Evolutionary conservation across 2,797 vertebrate species (phyloP), one percentile per base, ranked within the genome.

Genomic region (Pseudomugil tenellus): DNA sequence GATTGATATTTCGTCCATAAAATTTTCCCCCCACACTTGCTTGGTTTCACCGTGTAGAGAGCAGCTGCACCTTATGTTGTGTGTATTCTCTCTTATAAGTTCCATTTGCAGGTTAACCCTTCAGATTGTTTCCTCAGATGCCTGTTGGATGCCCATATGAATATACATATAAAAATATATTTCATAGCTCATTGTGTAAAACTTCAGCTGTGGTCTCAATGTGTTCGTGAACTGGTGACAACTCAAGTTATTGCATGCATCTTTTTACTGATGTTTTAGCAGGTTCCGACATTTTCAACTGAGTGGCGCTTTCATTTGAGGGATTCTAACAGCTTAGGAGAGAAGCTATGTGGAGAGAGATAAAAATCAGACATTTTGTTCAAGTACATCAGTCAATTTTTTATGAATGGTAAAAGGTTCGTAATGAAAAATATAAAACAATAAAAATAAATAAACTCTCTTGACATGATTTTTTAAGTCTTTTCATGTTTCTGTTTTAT

Each of bases 391-490:
- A 23, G 46, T 2, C 11, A 12, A 6, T 48, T 21, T 48, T 48
- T n/a, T 3, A 23, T 10, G 21, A 11, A 21, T 23, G 46, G 46
- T 21, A 48, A 17, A 8, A 2, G 41, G 19, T n/a, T 49, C 23
- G 64, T 14, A 17, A 9, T n/a, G 28, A 67, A 43, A 23, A 57
- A n/a, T 56, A 67, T 52, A 37, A 69, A 64, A 70, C 1, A 32
- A 32, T 6, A 32, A 32, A 32, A 9, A 4, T 8, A 32, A 32
- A 32, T 1, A 43, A n/a, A 71, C 53, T 67, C 46, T 61, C 48
- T 82, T 63, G 53, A 43, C 35, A 41, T 29, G 64, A 35, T n/a
- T n/a, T n/a, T n/a, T n/a, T n/a, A 68, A 67, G 35, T 72, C 53
- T 31, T 3, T 63, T 76, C 41, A 77, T 72, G 21, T 53, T 35